These are phyloP conservation scores for Epizoanthus fatuus DNA, from an alignment of 92 coral and sea anemone species.

Conservation along the genomic window DNA sequence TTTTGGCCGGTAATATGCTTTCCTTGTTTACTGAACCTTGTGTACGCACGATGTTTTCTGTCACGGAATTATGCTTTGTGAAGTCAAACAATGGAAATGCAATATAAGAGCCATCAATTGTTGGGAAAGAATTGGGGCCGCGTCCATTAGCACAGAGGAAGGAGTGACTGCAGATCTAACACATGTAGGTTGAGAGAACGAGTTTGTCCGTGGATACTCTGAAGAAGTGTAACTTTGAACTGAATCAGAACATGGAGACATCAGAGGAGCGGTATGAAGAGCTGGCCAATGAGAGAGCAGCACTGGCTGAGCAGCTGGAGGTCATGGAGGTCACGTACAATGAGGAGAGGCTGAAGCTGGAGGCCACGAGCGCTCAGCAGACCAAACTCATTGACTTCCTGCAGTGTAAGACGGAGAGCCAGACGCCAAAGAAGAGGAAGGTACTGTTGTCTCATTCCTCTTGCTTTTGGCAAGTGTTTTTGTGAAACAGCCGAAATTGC, in stretches of 20 bases:
- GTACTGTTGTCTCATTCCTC: constrained; percentile 18
- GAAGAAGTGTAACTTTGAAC: constrained; percentile 86
- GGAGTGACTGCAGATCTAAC: too few species aligned
- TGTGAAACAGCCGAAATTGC: too few species aligned
- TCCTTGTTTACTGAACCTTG: too few species aligned
- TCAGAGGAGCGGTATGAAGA: constrained; percentile 86
- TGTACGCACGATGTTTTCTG: too few species aligned
- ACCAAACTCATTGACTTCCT: constrained; percentile 97
- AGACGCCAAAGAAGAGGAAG: constrained; percentile 87
- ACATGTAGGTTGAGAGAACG: constrained; percentile 80
- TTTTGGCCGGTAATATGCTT: too few species aligned
- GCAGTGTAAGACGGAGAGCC: constrained; percentile 95
- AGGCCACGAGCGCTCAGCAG: constrained; percentile 96
- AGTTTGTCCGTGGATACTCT: constrained; percentile 72
- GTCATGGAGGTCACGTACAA: constrained; percentile 95
- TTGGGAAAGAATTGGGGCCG: too few species aligned
- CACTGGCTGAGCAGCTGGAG: constrained; percentile 93
- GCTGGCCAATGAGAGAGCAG: constrained; percentile 73
- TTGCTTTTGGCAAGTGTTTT: neutral
- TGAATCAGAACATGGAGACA: constrained; percentile 89
- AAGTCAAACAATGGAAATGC: too few species aligned
- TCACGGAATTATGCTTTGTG: too few species aligned
- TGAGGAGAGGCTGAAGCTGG: constrained; percentile 95
- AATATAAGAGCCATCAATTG: too few species aligned
- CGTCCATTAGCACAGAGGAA: too few species aligned